Evolutionary conservation across 1,140 invertebrate species (phyloP).

Genomic region (Trichoplusia ni): DNA sequence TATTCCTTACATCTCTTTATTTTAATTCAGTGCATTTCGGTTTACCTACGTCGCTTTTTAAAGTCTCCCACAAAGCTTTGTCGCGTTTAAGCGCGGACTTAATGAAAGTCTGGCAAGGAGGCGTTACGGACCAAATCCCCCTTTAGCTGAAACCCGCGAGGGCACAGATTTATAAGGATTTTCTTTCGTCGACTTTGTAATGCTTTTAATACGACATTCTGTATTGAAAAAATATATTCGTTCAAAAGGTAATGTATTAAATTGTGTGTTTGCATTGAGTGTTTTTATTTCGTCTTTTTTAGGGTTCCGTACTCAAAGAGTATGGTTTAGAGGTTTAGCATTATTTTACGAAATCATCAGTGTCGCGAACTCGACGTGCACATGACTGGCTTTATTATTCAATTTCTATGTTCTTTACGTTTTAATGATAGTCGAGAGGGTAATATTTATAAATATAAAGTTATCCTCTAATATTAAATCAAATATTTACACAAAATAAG

Average conservation of each 20-base stretch:
- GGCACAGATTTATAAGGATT: constrained; percentile 42
- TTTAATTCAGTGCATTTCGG: constrained; percentile 28
- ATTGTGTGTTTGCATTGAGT: neutral
- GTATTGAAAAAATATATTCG: constrained; percentile 37
- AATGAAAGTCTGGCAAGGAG: constrained; percentile 41
- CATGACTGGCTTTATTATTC: too few species aligned
- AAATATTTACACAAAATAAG: too few species aligned
- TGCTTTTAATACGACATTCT: constrained; percentile 37
- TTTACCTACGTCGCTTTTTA: constrained; percentile 28
- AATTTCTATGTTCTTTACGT: too few species aligned
- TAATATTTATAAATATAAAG: too few species aligned
- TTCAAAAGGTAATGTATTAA: constrained; percentile 17
- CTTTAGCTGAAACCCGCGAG: constrained; percentile 33
- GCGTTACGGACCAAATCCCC: constrained; percentile 39
- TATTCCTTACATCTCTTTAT: neutral
- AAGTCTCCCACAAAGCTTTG: constrained; percentile 31
- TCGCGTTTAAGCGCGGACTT: constrained; percentile 38
- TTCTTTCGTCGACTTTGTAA: constrained; percentile 37
- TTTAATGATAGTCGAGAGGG: too few species aligned
- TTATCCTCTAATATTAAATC: too few species aligned
- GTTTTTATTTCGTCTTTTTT: too few species aligned
- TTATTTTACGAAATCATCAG: too few species aligned
- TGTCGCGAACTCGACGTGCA: too few species aligned
- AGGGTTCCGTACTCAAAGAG: too few species aligned
- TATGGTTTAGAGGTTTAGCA: too few species aligned